A percentile compares a stretch with the other conserved stretches of the same genome.
Conservation (phyloP, 2,113 vertebrate species). For the Colistium nudipinnis region DNA sequence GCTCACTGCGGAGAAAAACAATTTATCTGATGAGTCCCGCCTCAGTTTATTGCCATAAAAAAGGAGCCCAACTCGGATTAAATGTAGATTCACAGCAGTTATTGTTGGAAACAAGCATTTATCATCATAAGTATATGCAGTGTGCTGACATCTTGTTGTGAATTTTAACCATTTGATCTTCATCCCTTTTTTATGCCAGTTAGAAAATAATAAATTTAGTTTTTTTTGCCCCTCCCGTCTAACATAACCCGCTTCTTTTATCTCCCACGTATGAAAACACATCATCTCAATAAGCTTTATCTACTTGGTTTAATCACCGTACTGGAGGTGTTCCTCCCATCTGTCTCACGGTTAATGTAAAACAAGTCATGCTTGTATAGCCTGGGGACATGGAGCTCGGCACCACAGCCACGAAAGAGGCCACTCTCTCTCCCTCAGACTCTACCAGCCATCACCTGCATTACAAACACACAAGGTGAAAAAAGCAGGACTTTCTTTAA, state of each 20-base stretch:
- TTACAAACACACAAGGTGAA: constrained; percentile 55
- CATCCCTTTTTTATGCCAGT: background rate
- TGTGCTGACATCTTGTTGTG: background rate
- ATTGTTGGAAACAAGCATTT: background rate
- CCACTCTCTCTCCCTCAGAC: background rate
- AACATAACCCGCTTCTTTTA: background rate
- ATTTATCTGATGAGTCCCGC: background rate
- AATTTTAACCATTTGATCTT: background rate
- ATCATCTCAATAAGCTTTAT: constrained; percentile 36
- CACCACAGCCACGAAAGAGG: background rate
- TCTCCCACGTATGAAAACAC: constrained; percentile 25
- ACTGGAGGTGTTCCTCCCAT: constrained; percentile 32
- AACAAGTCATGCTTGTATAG: constrained; percentile 36
- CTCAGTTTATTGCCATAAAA: background rate
- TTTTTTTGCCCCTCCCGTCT: background rate
- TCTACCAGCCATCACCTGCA: constrained; percentile 22
- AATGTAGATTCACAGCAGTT: background rate
- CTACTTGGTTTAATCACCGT: constrained; percentile 48
- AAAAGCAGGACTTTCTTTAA: constrained; percentile 63
- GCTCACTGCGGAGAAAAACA: too few species aligned
- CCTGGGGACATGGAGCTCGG: constrained; percentile 27
- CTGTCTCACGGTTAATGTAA: constrained; percentile 41
- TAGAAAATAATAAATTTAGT: background rate
- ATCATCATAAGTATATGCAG: background rate
- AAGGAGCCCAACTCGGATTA: background rate